These are phyloP conservation scores for Drosophila flavopinicola DNA, from an alignment of 2,888 invertebrate species.

Conservation along the genomic window DNA sequence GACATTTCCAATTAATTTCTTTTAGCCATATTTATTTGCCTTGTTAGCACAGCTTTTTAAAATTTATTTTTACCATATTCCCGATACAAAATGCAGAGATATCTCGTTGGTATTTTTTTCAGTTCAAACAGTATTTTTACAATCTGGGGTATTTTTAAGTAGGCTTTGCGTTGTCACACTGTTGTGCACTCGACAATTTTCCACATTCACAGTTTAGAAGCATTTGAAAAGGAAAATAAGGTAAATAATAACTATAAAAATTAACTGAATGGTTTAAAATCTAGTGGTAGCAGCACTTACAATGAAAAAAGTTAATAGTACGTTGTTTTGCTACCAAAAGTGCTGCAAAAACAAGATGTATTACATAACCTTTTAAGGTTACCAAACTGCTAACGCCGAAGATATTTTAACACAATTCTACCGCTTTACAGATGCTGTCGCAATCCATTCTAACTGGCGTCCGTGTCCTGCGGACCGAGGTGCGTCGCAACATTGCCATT, in stretches of 20 bases:
- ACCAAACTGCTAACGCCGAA: constrained; percentile 35
- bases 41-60: too few species aligned
- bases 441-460: constrained; percentile 85
- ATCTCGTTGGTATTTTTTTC: too few species aligned
- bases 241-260: constrained; percentile 31
- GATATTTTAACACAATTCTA: constrained; percentile 1
- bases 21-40: too few species aligned
- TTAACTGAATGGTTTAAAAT: background rate
- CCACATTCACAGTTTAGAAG: constrained; percentile 26
- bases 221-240: constrained; percentile 52
- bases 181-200: constrained; percentile 46
- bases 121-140: constrained; percentile 7
- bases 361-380: constrained; percentile 82
- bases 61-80: too few species aligned
- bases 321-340: background rate
- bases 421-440: constrained; percentile 86
- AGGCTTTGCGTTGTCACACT: constrained; percentile 20
- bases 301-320: background rate
- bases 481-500: constrained; percentile 90
- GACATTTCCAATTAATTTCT: too few species aligned
- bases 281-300: too few species aligned
- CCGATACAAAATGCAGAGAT: too few species aligned
- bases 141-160: constrained; percentile 15
- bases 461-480: constrained; percentile 85
- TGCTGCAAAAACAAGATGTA: constrained; percentile 25